phyloP scores from a whole-genome alignment of 2,113 vertebrate genomes.

The Tretioscincus oriximinensis region DNA sequence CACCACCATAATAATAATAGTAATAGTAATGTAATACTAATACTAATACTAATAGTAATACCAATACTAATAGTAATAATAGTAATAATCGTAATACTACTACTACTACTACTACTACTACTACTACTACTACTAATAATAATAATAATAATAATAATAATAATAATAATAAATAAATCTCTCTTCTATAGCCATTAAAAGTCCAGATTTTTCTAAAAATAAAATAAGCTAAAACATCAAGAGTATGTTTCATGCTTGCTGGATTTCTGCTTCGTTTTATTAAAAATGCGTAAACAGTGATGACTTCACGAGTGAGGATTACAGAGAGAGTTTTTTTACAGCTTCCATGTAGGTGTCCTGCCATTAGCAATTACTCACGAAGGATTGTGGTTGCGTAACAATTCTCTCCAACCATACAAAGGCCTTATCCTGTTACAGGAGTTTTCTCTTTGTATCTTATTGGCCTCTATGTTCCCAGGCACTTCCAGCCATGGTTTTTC shows the following conservation, averaged over 20 bases:
- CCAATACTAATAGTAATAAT: too few relatives aligned
- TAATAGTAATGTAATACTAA: too few relatives aligned
- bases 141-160: neutral
- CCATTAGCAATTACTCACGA: conserved; percentile 58
- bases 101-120: too few relatives aligned
- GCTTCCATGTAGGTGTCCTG: conserved; percentile 58
- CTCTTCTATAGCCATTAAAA: conserved; percentile 4
- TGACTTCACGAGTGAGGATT: conserved; percentile 55
- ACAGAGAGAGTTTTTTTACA: conserved; percentile 52
- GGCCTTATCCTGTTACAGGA: neutral
- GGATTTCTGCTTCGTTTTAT: neutral
- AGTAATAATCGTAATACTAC: too few relatives aligned
- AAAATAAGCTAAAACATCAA: neutral
- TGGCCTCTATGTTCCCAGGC: too few relatives aligned
- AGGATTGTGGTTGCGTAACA: conserved; percentile 57
- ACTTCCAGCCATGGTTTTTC: too few relatives aligned
- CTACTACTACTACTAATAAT: too few relatives aligned
- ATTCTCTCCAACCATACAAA: conserved; percentile 29
- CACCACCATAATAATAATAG: too few relatives aligned
- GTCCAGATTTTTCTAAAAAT: too few relatives aligned
- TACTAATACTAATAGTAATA: too few relatives aligned
- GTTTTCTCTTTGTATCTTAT: neutral
- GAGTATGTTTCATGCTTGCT: neutral
- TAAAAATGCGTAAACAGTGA: conserved; percentile 4
- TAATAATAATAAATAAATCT: neutral